Conservation (phyloP, 2,797 vertebrate genomes). For the Siniperca obscura region DNA sequence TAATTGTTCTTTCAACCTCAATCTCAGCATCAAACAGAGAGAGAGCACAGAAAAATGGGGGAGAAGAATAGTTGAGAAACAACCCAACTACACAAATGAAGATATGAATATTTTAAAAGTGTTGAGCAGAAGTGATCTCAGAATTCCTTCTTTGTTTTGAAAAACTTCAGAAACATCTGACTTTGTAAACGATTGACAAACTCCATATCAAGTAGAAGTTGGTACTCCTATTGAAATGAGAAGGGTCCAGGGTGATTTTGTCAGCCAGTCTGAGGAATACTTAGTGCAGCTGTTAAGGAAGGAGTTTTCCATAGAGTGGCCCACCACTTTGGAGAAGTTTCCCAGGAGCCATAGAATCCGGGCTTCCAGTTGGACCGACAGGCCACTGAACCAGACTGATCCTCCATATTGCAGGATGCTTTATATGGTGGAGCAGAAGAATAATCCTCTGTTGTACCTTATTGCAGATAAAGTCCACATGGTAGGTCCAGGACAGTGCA, state of each 20-base stretch:
- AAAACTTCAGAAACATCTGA: conserved; percentile 43
- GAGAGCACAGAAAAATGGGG: background rate
- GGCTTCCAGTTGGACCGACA: too few species aligned
- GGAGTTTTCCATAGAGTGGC: too few species aligned
- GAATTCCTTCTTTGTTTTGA: conserved; percentile 45
- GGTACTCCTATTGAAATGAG: too few species aligned
- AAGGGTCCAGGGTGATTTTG: too few species aligned
- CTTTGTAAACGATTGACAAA: conserved; percentile 44
- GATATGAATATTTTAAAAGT: conserved; percentile 30
- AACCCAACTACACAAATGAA: background rate
- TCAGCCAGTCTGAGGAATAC: too few species aligned
- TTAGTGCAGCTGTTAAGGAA: too few species aligned
- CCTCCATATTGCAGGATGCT: too few species aligned
- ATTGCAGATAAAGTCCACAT: background rate
- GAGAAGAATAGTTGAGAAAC: background rate
- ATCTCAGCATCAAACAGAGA: background rate
- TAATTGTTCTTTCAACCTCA: background rate
- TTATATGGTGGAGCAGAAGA: too few species aligned
- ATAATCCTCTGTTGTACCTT: background rate
- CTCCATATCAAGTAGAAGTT: conserved; percentile 2
- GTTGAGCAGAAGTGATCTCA: background rate
- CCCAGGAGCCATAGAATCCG: too few species aligned
- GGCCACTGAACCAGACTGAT: too few species aligned
- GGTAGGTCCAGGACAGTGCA: too few species aligned
- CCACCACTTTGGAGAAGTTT: too few species aligned